Evolutionary conservation across 2,113 vertebrate genomes (phyloP), one percentile per base, ranked within the genome.

Genomic region (Passer domesticus): DNA sequence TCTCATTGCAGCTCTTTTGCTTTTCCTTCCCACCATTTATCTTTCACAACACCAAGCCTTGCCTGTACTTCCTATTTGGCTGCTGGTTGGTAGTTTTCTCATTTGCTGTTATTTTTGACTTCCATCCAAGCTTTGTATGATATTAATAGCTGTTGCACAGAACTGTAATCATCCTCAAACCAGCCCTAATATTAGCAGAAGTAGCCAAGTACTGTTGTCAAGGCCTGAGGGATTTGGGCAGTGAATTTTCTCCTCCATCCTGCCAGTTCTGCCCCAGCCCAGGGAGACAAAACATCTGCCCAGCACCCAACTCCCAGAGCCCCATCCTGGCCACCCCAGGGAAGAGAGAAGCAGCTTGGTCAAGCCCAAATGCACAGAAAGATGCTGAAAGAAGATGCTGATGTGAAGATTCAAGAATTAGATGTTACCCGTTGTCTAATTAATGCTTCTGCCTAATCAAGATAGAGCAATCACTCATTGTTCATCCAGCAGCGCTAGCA

Each of bases 41-140:
- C 87, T 92, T 31, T n/a, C 69, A 11, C 35, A 70, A 17, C 68
- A 59, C 91, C 83, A 4, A 83, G 60, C 87, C 73, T 10, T 49
- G 83, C 89, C 83, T 44, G 55, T 4, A 2, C 80, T 92, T 96
- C 93, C 96, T 46, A 18, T 89, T 92, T 74, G 93, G 91, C 93
- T 50, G 22, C 10, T 10, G 59, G 2, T 50, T 7, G 2, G 44
- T 9, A 35, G 8, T 27, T 94, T 77, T 91, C 90, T 83, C 68
- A 12, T 66, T 92, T 62, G 87, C 91, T 96, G 91, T 92, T 96
- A 83, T 92, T 96, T 95, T 92, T 95, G 77, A 94, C 73, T 84
- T 16, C 84, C 73, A 70, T 81, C 96, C 96, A 96, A 77, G 91
- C 87, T 96, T 92, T 96, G 91, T 91, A 43, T 11, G 81, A 43